Conservation (phyloP, 1,140 invertebrate genomes). For the Oncopodura yosiiana region DNA sequence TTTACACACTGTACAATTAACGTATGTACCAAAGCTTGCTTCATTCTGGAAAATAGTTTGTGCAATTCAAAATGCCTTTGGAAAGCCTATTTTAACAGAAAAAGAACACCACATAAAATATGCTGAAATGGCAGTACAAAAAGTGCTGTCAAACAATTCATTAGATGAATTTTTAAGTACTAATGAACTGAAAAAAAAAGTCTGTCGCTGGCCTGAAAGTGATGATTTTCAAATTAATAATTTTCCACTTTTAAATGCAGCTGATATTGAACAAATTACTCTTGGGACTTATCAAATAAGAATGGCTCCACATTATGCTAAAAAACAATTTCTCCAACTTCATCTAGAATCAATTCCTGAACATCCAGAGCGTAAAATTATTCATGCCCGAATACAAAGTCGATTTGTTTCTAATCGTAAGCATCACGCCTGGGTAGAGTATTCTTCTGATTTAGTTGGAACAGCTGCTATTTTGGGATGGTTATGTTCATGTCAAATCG, state of each 20-base stretch:
- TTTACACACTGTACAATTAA: neutral
- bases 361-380: too few species aligned
- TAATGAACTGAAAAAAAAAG: neutral
- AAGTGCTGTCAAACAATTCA: neutral
- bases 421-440: neutral
- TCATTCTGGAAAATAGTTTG: neutral
- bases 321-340: too few species aligned
- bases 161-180: neutral
- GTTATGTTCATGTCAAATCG: constrained; percentile 3
- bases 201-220: neutral
- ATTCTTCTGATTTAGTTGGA: too few species aligned
- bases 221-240: neutral
- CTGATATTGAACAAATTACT: constrained; percentile 1
- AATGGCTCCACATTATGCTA: neutral
- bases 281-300: constrained; percentile 10
- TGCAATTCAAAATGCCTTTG: constrained; percentile 9
- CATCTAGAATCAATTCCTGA: too few species aligned
- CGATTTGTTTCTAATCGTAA: neutral
- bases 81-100: neutral
- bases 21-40: neutral
- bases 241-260: constrained; percentile 8
- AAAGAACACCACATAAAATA: neutral
- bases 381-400: neutral
- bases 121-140: neutral
- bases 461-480: neutral